These are phyloP conservation scores for Danaus melanippus DNA, from an alignment of 1,140 invertebrate genomes.

Conservation along the genomic window DNA sequence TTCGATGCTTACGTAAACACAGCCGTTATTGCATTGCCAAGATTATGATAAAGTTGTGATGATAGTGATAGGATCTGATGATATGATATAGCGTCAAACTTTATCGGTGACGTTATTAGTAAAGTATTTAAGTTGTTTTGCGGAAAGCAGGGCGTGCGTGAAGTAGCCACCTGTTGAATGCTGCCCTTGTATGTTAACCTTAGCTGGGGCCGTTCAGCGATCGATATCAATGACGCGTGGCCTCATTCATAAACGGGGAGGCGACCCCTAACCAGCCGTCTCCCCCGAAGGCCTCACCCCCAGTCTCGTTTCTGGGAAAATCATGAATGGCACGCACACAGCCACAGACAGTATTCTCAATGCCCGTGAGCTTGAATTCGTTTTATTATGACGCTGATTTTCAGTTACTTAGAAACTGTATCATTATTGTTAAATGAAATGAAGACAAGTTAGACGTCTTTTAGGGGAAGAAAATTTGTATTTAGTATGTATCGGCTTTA, in stretches of 20 bases:
- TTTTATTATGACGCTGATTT: too few species aligned
- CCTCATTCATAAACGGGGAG: constrained; percentile 65
- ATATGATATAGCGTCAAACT: constrained; percentile 14
- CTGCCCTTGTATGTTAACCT: constrained; percentile 58
- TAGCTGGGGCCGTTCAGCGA: constrained; percentile 32
- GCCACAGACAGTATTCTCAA: constrained; percentile 4
- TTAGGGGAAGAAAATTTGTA: too few species aligned
- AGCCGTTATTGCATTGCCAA: constrained; percentile 14
- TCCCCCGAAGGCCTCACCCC: constrained; percentile 16
- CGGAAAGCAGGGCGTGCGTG: constrained; percentile 46
- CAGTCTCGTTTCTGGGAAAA: constrained; percentile 37
- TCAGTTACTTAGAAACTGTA: too few species aligned
- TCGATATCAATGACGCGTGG: constrained; percentile 66
- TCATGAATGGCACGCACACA: constrained; percentile 59
- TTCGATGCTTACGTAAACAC: constrained; percentile 14
- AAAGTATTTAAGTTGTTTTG: constrained; percentile 41
- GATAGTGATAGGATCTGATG: constrained; percentile 5
- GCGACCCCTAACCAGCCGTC: constrained; percentile 19
- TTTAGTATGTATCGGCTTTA: too few species aligned
- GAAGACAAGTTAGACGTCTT: too few species aligned
- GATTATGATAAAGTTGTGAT: constrained; percentile 18
- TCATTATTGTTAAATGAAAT: too few species aligned
- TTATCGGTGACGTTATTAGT: constrained; percentile 49
- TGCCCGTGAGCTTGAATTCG: too few species aligned
- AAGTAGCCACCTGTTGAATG: constrained; percentile 58